These are phyloP conservation scores for Albula goreensis DNA, from an alignment of 2,113 vertebrate genomes.

Conservation along the genomic window DNA sequence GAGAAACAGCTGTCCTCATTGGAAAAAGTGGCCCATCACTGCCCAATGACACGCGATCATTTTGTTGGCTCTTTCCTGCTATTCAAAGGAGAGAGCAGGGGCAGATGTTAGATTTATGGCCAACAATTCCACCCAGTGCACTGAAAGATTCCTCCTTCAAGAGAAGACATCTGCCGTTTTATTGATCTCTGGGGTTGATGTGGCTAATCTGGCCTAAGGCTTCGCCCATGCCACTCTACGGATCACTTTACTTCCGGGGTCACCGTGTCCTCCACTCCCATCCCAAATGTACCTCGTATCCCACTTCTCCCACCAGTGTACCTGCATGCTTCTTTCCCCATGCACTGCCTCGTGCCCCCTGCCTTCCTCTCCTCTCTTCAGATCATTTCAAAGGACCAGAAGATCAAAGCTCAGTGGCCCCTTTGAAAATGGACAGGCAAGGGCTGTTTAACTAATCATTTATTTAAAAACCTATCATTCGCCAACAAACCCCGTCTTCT, in stretches of 20 bases:
- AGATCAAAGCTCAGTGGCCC: slow-evolving; percentile 61
- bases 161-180: slow-evolving; percentile 33
- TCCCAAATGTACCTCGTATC: slow-evolving; percentile 29
- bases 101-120: background rate
- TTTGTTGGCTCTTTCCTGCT: background rate
- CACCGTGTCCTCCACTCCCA: background rate
- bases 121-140: background rate
- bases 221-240: background rate
- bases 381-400: slow-evolving; percentile 62
- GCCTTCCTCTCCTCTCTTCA: slow-evolving; percentile 39
- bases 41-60: background rate
- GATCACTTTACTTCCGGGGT: background rate
- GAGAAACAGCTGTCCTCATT: background rate
- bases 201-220: slow-evolving; percentile 44
- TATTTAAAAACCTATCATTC: slow-evolving; percentile 49
- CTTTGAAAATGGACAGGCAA: slow-evolving; percentile 59
- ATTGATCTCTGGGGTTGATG: slow-evolving; percentile 37
- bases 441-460: slow-evolving; percentile 60
- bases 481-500: slow-evolving; percentile 32
- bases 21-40: background rate
- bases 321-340: slow-evolving; percentile 3
- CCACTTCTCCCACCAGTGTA: slow-evolving; percentile 5
- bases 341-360: background rate
- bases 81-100: background rate
- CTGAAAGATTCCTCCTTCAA: background rate